Evolutionary conservation across 2,888 invertebrate genomes (phyloP).

Genomic region (Sipha maydis): DNA sequence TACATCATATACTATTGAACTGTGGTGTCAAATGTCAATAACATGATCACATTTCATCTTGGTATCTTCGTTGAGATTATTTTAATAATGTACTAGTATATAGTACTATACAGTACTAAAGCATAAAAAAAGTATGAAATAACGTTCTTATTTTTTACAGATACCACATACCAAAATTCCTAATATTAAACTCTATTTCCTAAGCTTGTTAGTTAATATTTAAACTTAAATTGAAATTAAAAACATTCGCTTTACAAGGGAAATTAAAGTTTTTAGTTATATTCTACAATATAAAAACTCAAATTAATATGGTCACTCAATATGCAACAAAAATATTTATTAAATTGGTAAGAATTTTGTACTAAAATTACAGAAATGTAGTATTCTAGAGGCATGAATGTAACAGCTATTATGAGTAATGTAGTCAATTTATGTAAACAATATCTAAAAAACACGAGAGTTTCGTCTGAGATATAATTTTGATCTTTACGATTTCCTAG

Average conservation of each 20-base stretch:
- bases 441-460: not conserved
- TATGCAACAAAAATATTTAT: not conserved
- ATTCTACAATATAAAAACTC: too few relatives aligned
- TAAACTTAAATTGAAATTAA: too few relatives aligned
- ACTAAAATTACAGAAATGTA: too few relatives aligned
- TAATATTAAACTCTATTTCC: not conserved
- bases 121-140: not conserved
- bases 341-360: too few relatives aligned
- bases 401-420: not conserved
- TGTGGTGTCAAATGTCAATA: conserved; percentile 11
- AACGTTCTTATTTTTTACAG: not conserved
- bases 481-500: not conserved
- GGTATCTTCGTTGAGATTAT: not conserved
- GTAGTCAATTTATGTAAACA: not conserved
- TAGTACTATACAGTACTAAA: too few relatives aligned
- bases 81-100: conserved; percentile 2
- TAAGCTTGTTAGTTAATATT: too few relatives aligned
- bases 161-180: not conserved
- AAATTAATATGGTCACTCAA: not conserved
- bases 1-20: conserved; percentile 3
- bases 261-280: too few relatives aligned
- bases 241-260: too few relatives aligned
- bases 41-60: conserved; percentile 2
- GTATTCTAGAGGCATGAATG: too few relatives aligned
- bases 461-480: not conserved